Evolutionary conservation across 2,797 vertebrate genomes (phyloP).

Genomic region (Sebastes elongatus): DNA sequence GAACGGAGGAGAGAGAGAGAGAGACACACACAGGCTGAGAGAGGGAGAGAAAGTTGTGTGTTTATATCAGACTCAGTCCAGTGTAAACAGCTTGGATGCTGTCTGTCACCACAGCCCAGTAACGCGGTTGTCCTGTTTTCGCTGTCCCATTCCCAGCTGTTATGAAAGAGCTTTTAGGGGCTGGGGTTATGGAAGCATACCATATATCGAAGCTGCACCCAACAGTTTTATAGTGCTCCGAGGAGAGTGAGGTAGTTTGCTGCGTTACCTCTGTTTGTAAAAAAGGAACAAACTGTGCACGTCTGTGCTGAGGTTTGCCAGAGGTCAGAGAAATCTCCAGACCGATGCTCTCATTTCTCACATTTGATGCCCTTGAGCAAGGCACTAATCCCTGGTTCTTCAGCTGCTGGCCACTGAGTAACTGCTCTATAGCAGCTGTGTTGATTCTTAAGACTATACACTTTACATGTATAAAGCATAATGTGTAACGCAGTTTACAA

Average conservation of each 20-base stretch:
- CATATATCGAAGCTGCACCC: conserved; percentile 12
- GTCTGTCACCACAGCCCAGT: conserved; percentile 57
- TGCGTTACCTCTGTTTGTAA: conserved; percentile 34
- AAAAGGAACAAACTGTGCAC: conserved; percentile 30
- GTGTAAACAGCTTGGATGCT: conserved; percentile 66
- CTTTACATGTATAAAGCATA: not conserved
- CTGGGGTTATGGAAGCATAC: conserved; percentile 36
- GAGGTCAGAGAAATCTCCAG: conserved; percentile 15
- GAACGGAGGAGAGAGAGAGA: not conserved
- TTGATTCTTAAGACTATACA: not conserved
- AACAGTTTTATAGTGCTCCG: conserved; percentile 27
- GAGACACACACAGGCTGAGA: not conserved
- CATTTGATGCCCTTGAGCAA: not conserved
- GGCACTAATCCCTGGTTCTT: not conserved
- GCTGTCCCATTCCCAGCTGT: conserved; percentile 55
- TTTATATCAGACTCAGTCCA: conserved; percentile 57
- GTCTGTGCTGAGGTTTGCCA: conserved; percentile 13
- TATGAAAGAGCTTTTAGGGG: conserved; percentile 48
- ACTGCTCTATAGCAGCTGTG: not conserved
- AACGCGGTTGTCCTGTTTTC: conserved; percentile 57
- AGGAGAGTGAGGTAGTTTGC: conserved; percentile 4
- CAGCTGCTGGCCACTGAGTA: not conserved
- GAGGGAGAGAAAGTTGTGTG: conserved; percentile 21
- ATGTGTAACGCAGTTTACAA: not conserved
- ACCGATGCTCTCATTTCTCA: not conserved